Conservation (phyloP, 2,113 vertebrate species). For the Gambusia holbrooki region DNA sequence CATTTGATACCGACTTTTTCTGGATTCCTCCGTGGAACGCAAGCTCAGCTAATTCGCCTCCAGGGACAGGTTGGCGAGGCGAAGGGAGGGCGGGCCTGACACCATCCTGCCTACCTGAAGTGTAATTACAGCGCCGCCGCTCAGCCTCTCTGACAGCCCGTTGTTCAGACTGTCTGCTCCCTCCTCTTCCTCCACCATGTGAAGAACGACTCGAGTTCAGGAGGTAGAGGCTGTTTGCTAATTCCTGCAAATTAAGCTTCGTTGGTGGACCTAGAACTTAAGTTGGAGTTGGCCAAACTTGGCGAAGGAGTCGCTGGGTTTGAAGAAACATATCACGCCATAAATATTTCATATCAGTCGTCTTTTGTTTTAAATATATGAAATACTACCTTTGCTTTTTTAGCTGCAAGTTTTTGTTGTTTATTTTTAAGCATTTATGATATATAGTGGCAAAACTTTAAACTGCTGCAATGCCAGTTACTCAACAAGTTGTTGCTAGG, state of each 20-base stretch:
- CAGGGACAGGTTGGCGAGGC: slow-evolving; percentile 24
- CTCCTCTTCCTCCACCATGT: slow-evolving; percentile 18
- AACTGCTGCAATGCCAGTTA: too few species aligned
- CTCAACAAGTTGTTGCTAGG: too few species aligned
- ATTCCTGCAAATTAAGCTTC: slow-evolving; percentile 8
- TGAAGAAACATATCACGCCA: too few species aligned
- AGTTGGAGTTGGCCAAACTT: not conserved
- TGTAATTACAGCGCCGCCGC: slow-evolving; percentile 49
- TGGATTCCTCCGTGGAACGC: not conserved
- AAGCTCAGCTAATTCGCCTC: slow-evolving; percentile 37
- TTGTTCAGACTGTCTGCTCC: slow-evolving; percentile 13
- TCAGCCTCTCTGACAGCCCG: slow-evolving; percentile 44
- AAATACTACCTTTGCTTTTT: too few species aligned
- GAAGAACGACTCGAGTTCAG: not conserved
- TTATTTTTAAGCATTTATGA: too few species aligned
- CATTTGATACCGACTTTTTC: slow-evolving; percentile 41
- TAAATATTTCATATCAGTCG: too few species aligned
- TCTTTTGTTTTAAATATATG: too few species aligned
- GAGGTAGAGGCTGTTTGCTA: not conserved
- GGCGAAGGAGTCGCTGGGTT: too few species aligned
- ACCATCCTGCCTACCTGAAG: slow-evolving; percentile 35
- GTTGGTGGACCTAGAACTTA: not conserved
- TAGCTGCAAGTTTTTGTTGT: too few species aligned
- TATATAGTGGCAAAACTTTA: too few species aligned
- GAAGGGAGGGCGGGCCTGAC: slow-evolving; percentile 34